Base-by-base conservation (phyloP, 2,888 invertebrate species). In the Temnothorax ravouxi region DNA sequence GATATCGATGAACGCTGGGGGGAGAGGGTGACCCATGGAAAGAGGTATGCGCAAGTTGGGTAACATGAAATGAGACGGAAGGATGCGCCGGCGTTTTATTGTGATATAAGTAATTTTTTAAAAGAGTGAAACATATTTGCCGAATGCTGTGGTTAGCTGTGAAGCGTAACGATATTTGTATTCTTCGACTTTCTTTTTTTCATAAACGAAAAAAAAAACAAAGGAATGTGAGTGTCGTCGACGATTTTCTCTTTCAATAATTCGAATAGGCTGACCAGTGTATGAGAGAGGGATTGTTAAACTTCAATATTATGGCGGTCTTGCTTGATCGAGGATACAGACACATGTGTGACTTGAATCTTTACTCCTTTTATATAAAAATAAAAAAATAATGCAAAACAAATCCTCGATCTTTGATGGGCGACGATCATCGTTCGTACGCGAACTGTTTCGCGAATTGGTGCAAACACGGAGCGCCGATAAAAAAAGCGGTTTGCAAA, bases 21-120 rank as follows among this genome's bases (percentile, higher is more conserved):
- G 25, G 2, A 56, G 29, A 54, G 25, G 56, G 52, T 56, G 62
- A 25, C 52, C 59, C 62, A 56, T 64, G 44, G 34, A 77, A 21
- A 56, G 85, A 89, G 88, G 86, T 84, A 87, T 85, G 89, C 85
- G 89, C 86, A 86, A 84, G 64, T 71, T 83, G 54, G 75, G 21
- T 84, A 69, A 85, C 74, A 86, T 81, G 86, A 87, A 80, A 87
- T 83, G 83, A 88, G 88, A 87, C 86, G 88, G 86, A 92, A 88
- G 90, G 90, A 93, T 92, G 92, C 92, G 91, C 89, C 91, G 92
- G 93, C 92, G 93, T 93, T 93, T 93, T 88, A 93, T 93, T 94
- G 94, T 94, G 94, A 94, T 94, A 94, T 92, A 92, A 91, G 80
- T 92, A 93, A 93, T 92, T 92, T 92, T 93, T 91, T 80, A 90